Evolutionary conservation across 2,888 invertebrate genomes (phyloP).

Genomic region (Acronicta psi): DNA sequence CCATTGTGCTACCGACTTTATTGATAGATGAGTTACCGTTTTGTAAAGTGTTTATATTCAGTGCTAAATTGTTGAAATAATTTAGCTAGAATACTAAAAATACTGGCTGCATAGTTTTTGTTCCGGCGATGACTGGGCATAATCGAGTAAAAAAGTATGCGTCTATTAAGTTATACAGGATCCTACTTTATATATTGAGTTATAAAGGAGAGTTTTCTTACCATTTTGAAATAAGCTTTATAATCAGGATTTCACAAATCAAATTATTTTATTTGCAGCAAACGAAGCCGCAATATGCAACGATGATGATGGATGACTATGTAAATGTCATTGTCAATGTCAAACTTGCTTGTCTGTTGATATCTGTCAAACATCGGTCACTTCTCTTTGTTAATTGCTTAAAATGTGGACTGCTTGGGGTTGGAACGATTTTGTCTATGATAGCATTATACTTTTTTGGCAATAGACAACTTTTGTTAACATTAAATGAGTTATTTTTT

Average conservation of each 20-base stretch:
- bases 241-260: slow-evolving; percentile 21
- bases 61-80: neutral
- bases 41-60: neutral
- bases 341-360: slow-evolving; percentile 17
- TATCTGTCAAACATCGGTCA: slow-evolving; percentile 8
- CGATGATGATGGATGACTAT: slow-evolving; percentile 58
- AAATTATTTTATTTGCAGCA: slow-evolving; percentile 12
- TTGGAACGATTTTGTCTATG: neutral
- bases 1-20: no score
- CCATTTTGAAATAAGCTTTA: slow-evolving; percentile 35
- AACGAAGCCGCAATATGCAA: slow-evolving; percentile 26
- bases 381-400: neutral
- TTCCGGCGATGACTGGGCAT: slow-evolving; percentile 52
- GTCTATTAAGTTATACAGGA: neutral
- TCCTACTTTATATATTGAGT: neutral
- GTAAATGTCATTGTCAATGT: slow-evolving; percentile 49
- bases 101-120: neutral
- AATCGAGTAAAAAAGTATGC: slow-evolving; percentile 13
- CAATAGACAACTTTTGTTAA: no score
- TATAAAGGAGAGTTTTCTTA: slow-evolving; percentile 12
- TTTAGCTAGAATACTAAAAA: neutral
- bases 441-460: neutral
- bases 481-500: no score
- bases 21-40: neutral
- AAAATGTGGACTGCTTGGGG: neutral